A percentile compares a stretch with the other conserved stretches of the same genome.
Evolutionary conservation across 2,113 vertebrate species (phyloP).

Genomic region (Syngnathus floridae): DNA sequence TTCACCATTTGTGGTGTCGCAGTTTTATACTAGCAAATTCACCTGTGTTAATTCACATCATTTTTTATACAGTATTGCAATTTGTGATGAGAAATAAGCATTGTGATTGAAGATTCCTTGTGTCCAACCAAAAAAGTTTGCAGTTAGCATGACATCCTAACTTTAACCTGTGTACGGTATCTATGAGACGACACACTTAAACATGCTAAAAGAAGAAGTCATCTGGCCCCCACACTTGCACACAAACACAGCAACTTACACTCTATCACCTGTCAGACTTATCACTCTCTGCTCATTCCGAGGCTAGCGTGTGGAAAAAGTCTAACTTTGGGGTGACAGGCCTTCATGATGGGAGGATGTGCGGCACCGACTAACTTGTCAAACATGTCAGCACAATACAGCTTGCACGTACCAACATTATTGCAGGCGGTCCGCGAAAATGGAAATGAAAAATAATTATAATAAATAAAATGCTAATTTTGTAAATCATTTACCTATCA

Average conservation of each 20-base stretch:
- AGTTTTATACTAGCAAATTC: too few species aligned
- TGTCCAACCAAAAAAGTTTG: conserved; percentile 1
- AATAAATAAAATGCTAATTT: too few species aligned
- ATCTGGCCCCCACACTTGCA: neutral
- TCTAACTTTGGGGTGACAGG: conserved; percentile 1
- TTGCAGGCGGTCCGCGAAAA: neutral
- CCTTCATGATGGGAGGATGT: neutral
- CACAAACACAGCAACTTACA: neutral
- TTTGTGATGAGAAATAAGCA: neutral
- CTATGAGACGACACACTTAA: neutral
- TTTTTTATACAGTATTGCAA: too few species aligned
- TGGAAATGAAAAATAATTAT: too few species aligned
- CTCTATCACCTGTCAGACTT: neutral
- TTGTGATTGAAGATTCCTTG: neutral
- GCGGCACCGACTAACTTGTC: neutral
- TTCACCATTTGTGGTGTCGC: too few species aligned
- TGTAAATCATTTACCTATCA: too few species aligned
- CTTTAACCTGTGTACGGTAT: neutral
- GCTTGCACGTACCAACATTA: neutral
- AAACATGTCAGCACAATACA: neutral
- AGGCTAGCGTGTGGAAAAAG: neutral
- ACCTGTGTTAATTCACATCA: too few species aligned
- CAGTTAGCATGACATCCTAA: neutral
- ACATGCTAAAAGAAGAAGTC: neutral
- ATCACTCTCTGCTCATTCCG: neutral